These are phyloP conservation scores for Corvus cornix DNA, from an alignment of 2,113 vertebrate species.

Conservation along the genomic window DNA sequence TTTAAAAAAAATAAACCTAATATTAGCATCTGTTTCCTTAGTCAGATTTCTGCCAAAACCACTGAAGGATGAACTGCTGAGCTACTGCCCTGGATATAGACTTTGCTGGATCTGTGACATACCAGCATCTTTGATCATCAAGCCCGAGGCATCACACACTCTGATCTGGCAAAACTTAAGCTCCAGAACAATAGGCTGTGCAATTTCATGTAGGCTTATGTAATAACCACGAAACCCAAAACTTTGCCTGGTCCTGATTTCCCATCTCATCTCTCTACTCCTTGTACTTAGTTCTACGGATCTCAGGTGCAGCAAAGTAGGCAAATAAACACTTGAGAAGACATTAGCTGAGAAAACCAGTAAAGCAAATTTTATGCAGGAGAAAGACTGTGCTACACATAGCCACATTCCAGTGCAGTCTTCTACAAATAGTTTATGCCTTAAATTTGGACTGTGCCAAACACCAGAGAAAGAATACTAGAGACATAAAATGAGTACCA, in stretches of 20 bases:
- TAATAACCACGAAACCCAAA: neutral
- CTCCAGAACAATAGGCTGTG: neutral
- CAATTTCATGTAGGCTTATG: neutral
- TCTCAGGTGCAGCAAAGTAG: neutral
- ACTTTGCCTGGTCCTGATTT: neutral
- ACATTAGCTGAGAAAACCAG: neutral
- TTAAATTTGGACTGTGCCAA: neutral
- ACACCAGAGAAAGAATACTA: neutral
- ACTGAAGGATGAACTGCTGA: neutral
- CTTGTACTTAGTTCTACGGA: neutral
- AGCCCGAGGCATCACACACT: neutral
- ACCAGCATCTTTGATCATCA: neutral
- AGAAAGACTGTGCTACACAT: neutral
- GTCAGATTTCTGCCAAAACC: neutral
- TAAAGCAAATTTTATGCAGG: neutral
- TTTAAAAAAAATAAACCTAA: neutral
- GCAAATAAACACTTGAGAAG: neutral
- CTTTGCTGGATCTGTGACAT: neutral
- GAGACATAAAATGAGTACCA: slow-evolving; percentile 59
- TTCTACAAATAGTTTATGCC: neutral
- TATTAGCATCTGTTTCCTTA: neutral
- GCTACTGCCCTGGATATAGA: neutral
- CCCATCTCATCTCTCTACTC: neutral
- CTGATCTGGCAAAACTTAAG: neutral
- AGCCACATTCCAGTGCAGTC: neutral